Conservation (phyloP, 2,888 invertebrate species). For the Eupithecia abbreviata region DNA sequence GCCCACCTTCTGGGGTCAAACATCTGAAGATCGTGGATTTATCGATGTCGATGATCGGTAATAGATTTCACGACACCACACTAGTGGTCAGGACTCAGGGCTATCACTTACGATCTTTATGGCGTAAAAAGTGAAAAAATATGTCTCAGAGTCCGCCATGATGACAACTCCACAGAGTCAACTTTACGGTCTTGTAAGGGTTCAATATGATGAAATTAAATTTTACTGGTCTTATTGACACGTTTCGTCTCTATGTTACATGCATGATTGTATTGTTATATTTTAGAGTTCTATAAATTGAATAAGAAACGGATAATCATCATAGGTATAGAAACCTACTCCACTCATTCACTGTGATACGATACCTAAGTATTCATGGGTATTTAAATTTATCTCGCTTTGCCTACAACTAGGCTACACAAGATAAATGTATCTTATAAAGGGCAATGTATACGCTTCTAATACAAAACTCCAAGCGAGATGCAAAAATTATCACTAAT, state of each 20-base stretch:
- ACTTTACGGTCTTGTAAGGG: constrained; percentile 60
- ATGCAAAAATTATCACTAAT: no score
- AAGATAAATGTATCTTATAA: no score
- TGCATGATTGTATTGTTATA: constrained; percentile 10
- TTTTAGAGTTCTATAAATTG: background rate
- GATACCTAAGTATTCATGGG: no score
- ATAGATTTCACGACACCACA: constrained; percentile 65
- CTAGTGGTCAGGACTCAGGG: constrained; percentile 61
- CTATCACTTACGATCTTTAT: constrained; percentile 77
- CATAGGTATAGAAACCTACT: no score
- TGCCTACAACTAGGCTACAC: no score
- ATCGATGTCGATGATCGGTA: constrained; percentile 71
- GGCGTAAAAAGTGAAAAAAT: constrained; percentile 61
- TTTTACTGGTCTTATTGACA: constrained; percentile 61
- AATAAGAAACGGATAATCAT: background rate
- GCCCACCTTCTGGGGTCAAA: constrained; percentile 71
- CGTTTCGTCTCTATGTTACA: constrained; percentile 42
- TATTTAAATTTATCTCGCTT: no score
- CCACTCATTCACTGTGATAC: no score
- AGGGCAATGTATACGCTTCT: no score
- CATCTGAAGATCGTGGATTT: constrained; percentile 63
- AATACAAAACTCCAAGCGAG: no score
- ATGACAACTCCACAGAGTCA: constrained; percentile 33
- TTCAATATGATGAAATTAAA: constrained; percentile 70
- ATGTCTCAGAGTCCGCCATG: constrained; percentile 58